A percentile compares a stretch with the other conserved stretches of the same genome.
Conservation (phyloP, 2,113 vertebrate genomes). For the Danionella cerebrum region DNA sequence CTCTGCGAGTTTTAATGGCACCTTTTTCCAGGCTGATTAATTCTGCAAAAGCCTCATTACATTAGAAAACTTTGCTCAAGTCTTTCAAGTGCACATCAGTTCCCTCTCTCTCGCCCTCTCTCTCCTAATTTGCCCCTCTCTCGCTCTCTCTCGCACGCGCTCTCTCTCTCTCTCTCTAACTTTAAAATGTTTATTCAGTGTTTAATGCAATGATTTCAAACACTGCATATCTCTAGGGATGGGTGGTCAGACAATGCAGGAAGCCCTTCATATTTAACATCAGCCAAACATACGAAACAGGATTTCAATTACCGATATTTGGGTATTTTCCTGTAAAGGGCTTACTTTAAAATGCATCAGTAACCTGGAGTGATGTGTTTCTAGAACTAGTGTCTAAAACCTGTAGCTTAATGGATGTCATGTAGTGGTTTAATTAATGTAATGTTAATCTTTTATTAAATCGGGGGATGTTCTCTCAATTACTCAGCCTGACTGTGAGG, state of each 20-base stretch:
- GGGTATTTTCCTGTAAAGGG: not conserved
- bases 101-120: not conserved
- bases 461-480: constrained; percentile 12
- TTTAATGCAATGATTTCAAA: constrained; percentile 49
- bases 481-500: constrained; percentile 11
- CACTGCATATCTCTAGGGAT: constrained; percentile 48
- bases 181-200: constrained; percentile 49
- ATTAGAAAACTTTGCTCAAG: constrained; percentile 54
- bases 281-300: constrained; percentile 47
- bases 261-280: constrained; percentile 50
- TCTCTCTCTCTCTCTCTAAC: constrained; percentile 55
- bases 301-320: constrained; percentile 44
- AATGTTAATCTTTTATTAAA: constrained; percentile 38
- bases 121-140: too few species aligned
- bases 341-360: constrained; percentile 1
- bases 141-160: constrained; percentile 41
- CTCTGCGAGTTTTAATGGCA: constrained; percentile 52
- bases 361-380: not conserved
- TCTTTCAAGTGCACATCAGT: constrained; percentile 46
- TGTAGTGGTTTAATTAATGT: constrained; percentile 22
- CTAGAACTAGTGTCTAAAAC: not conserved
- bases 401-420: constrained; percentile 10
- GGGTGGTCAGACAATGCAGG: constrained; percentile 54
- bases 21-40: constrained; percentile 53
- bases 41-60: constrained; percentile 63